A percentile compares a stretch with the other conserved stretches of the same genome.
Conservation (phyloP, 2,888 invertebrate genomes). For the Apamea crenata region DNA sequence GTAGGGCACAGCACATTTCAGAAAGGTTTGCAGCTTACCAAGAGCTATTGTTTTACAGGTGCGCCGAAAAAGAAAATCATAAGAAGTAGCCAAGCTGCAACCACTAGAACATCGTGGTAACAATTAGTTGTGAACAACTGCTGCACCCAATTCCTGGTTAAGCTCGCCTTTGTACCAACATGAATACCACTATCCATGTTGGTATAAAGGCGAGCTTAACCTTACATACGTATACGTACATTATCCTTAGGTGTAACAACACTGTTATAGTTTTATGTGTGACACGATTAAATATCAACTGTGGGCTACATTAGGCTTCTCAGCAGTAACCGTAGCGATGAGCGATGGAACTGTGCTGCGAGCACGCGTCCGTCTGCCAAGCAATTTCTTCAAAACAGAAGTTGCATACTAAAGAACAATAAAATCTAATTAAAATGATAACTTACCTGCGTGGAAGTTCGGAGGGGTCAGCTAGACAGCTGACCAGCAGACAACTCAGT, state of each 20-base stretch:
- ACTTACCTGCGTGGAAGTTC: slow-evolving; percentile 27
- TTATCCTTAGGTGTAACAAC: not conserved
- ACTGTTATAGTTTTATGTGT: not conserved
- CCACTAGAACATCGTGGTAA: not conserved
- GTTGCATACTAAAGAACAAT: not conserved
- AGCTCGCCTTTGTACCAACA: not conserved
- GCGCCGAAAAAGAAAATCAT: not conserved
- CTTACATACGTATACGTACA: too few species aligned
- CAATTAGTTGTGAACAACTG: not conserved
- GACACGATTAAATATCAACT: too few species aligned
- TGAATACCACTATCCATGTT: too few species aligned
- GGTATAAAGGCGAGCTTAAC: too few species aligned
- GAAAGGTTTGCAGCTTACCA: not conserved
- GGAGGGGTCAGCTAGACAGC: slow-evolving; percentile 27
- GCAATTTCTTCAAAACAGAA: not conserved
- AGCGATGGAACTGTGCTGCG: too few species aligned
- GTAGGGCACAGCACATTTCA: not conserved
- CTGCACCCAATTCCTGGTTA: not conserved
- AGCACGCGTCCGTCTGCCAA: too few species aligned
- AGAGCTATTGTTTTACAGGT: not conserved
- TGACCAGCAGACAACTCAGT: slow-evolving; percentile 34
- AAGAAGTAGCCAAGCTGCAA: not conserved
- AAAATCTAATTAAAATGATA: not conserved
- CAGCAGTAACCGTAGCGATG: too few species aligned
- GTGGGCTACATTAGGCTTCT: too few species aligned